Evolutionary conservation across 2,797 vertebrate genomes (phyloP), one percentile per base, ranked within the genome.

Genomic region (Thaleichthys pacificus): DNA sequence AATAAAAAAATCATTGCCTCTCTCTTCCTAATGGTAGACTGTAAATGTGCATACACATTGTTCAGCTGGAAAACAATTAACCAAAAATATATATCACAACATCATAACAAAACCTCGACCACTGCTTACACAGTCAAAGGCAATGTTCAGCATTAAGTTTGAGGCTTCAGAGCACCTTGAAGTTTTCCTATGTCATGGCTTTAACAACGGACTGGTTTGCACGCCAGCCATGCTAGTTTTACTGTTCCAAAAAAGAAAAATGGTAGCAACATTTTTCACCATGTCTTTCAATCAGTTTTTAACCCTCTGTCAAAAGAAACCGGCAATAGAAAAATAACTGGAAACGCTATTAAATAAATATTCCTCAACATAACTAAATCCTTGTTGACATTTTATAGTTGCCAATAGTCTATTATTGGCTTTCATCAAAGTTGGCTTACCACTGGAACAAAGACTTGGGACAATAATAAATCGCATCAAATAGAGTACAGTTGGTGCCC

Each of bases 1-100:
- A 69, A 89, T 87, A 88, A 90, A 86, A 89, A 87, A 85, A 90
- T 90, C 77, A 75, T 68, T 88, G 85, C 81, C 84, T 77, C 87
- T 83, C 76, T 56, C 80, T 90, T 89, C 84, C 91, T 82, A 89
- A 90, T 77, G 76, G 78, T 69, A 66, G 90, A 82, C 61, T 11
- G 12, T 30, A 3, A 90, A 88, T 89, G 89, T 93, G 89, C 81
- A 82, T 90, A 92, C 84, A 19, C 88, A 81, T 84, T 54, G 22
- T 77, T 79, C 28, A 69, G 69, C 21, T 1, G 62, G 4, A 66
- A 21, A 74, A 30, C 49, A 12, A 66, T 49, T 22, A 6, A n/a
- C 22, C 2, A 47, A 47, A 47, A 6, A 19, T 26, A 47, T 47
- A 47, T 14, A 47, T 47, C 11, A 42, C 38, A 42, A 42, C 9